These are phyloP conservation scores for Agonopterix subpropinquella DNA, from an alignment of 2,888 invertebrate species.

Conservation along the genomic window DNA sequence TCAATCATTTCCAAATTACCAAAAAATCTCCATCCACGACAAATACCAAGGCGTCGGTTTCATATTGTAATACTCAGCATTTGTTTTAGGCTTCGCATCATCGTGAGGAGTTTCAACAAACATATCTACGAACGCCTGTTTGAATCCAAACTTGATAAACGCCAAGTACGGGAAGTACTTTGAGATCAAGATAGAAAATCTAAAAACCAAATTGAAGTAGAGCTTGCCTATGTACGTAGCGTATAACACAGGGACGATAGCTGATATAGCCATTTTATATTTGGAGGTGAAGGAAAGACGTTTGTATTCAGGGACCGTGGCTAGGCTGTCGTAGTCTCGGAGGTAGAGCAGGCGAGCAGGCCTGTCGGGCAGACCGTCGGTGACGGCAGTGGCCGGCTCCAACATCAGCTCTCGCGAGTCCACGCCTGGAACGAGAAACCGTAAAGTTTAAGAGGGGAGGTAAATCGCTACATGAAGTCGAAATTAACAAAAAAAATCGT, in stretches of 20 bases:
- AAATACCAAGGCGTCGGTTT: conserved; percentile 38
- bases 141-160: conserved; percentile 78
- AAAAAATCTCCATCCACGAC: conserved; percentile 29
- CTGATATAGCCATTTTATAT: conserved; percentile 35
- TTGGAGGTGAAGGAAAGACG: conserved; percentile 33
- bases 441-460: too few relatives aligned
- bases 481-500: too few relatives aligned
- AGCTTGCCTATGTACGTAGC: conserved; percentile 69
- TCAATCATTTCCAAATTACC: conserved; percentile 19
- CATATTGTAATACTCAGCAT: conserved; percentile 31
- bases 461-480: too few relatives aligned
- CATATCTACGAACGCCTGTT: conserved; percentile 76
- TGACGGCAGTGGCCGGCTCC: conserved; percentile 24
- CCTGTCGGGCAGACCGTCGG: conserved; percentile 36
- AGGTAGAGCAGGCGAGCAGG: conserved; percentile 44
- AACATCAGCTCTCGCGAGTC: conserved; percentile 33
- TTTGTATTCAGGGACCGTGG: conserved; percentile 62
- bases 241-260: conserved; percentile 38
- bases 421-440: conserved; percentile 34
- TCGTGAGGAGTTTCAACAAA: conserved; percentile 57
- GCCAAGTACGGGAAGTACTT: conserved; percentile 82
- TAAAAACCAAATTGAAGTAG: conserved; percentile 66
- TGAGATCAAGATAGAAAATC: too few relatives aligned
- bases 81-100: conserved; percentile 41
- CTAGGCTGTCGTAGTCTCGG: conserved; percentile 53